Conservation (phyloP, 2,888 invertebrate species). For the Drosophila testacea region DNA sequence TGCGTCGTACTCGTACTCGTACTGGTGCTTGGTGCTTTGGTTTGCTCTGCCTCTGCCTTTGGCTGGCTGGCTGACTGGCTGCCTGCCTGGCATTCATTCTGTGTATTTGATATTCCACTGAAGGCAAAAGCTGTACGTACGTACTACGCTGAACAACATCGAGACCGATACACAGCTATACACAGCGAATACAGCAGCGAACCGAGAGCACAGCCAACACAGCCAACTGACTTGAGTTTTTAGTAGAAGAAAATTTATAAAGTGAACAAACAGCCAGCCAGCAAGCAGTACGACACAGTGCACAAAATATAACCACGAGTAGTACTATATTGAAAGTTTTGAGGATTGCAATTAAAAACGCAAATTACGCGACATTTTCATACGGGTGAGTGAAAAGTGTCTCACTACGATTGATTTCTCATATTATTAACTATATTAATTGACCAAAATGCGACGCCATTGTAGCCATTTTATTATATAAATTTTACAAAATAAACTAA, state of each 20-base stretch:
- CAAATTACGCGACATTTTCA: slow-evolving; percentile 74
- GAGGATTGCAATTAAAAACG: slow-evolving; percentile 70
- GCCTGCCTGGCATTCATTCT: slow-evolving; percentile 78
- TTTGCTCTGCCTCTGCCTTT: slow-evolving; percentile 46
- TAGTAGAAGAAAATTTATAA: slow-evolving; percentile 80
- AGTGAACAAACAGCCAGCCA: slow-evolving; percentile 71
- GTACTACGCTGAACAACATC: slow-evolving; percentile 61
- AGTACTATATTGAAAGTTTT: slow-evolving; percentile 6
- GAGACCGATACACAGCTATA: slow-evolving; percentile 51
- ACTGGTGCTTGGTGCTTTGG: slow-evolving; percentile 47
- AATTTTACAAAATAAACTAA: slow-evolving; percentile 74
- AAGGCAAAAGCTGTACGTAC: slow-evolving; percentile 71
- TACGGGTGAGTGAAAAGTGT: slow-evolving; percentile 81
- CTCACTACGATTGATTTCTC: slow-evolving; percentile 75
- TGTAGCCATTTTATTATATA: slow-evolving; percentile 82
- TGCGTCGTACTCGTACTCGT: slow-evolving; percentile 71
- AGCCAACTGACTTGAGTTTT: slow-evolving; percentile 64
- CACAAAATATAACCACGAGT: slow-evolving; percentile 56
- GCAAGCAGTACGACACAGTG: slow-evolving; percentile 33
- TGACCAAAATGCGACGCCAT: slow-evolving; percentile 60
- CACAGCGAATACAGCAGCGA: slow-evolving; percentile 34
- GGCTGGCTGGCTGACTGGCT: slow-evolving; percentile 54
- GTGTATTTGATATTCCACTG: slow-evolving; percentile 82
- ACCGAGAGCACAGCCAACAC: slow-evolving; percentile 31
- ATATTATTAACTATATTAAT: slow-evolving; percentile 65